These are phyloP conservation scores for Agelas oroides DNA, from an alignment of 37 sponge, comb jelly and placozoan species.

Conservation along the genomic window DNA sequence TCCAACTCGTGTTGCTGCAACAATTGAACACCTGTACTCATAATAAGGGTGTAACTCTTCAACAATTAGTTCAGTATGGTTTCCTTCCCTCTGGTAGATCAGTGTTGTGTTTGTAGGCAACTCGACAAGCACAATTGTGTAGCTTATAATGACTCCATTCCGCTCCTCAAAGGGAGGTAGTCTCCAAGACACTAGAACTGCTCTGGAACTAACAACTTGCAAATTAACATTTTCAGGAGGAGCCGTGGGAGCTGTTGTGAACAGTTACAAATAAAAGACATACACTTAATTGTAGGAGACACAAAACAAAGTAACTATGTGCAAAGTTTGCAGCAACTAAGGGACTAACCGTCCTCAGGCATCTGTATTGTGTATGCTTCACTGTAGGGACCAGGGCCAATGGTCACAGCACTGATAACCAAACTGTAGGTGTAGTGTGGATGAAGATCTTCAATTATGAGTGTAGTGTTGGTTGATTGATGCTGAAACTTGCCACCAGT, in stretches of 20 bases:
- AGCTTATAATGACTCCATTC: constrained; percentile 20
- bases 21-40: not conserved
- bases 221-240: not conserved
- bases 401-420: constrained; percentile 28
- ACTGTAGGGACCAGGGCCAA: constrained; percentile 18
- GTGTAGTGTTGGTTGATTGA: not conserved
- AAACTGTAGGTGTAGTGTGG: constrained; percentile 23
- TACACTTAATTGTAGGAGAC: no score
- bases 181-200: constrained; percentile 12
- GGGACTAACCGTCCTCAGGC: constrained; percentile 19
- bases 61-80: not conserved
- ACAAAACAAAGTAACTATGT: no score
- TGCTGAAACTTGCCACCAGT: not conserved
- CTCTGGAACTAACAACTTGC: not conserved
- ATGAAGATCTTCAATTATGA: constrained; percentile 6
- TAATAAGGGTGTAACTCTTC: not conserved
- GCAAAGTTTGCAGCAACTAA: not conserved
- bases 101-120: not conserved
- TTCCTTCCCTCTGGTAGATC: constrained; percentile 5
- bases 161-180: constrained; percentile 7
- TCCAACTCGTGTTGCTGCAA: not conserved
- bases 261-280: no score
- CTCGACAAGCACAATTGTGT: not conserved
- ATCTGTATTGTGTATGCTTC: not conserved
- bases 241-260: not conserved